Base-by-base conservation (phyloP, 2,797 vertebrate genomes). In the Chromobotia macracanthus region DNA sequence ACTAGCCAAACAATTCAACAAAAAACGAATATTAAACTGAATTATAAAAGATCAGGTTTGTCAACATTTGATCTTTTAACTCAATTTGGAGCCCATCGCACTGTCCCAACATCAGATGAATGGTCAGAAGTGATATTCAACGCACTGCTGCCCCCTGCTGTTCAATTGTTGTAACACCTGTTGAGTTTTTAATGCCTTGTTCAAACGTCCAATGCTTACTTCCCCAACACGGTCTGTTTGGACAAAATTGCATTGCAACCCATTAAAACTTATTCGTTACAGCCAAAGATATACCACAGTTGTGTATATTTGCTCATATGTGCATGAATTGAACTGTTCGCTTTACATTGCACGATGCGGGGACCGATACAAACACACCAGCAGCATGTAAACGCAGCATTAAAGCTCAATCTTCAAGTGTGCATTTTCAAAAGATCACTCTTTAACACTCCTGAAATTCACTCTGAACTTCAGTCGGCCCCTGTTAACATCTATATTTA, bases 401-500 rank as follows among this genome's bases (percentile, higher is more conserved):
- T 4, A 51, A 51, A 16, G 50, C 18, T 51, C 35, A 35, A 65
- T 0, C 61, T 28, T 28, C 28, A 28, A 28, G 28, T 28, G n/a
- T n/a, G n/a, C n/a, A n/a, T 31, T 11, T 35, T 15, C 12, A 64
- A 41, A 3, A 25, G 35, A 58, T 19, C n/a, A 38, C 35, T 38
- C 8, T 38, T 18, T 15, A 5, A 13, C 3, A 15, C 66, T 64
- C 51, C 56, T 31, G 71, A 65, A 68, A 28, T 2, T 76, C 44
- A 67, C 2, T 41, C 19, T 79, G 75, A 82, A 51, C 63, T 87
- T 87, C 85, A 8, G 88, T 88, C 86, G 86, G 4, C 84, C 82
- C 79, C 12, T 82, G 79, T 25, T 58, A 66, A 44, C 28, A 53
- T 71, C 91, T 94, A 93, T 92, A 93, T 92, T 91, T 94, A 92